Conservation (phyloP, 2,797 vertebrate species). For the Toxotes lorentzi region DNA sequence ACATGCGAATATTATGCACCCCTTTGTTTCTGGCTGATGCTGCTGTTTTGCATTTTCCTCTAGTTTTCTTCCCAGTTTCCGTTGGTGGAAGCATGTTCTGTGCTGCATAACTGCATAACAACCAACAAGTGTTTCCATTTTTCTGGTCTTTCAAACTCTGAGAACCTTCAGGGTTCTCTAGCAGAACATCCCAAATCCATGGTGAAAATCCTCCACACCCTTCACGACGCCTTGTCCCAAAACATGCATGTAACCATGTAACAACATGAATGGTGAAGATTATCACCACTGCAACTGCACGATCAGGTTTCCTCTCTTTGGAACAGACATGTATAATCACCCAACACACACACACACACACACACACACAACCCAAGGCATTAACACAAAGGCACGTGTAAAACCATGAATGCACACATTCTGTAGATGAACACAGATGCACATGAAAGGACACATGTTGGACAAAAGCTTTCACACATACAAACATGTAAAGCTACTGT, state of each 20-base stretch:
- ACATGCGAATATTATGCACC: too few species aligned
- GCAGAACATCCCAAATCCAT: background rate
- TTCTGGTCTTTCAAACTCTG: background rate
- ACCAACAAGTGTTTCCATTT: background rate
- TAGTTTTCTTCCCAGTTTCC: background rate
- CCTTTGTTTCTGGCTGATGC: background rate
- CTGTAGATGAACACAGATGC: background rate
- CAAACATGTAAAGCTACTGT: slow-evolving; percentile 3
- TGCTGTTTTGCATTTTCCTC: background rate
- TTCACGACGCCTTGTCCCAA: slow-evolving; percentile 4
- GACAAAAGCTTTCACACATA: background rate
- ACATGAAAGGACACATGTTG: background rate
- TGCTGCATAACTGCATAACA: background rate
- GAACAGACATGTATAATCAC: slow-evolving; percentile 19
- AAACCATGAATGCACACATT: background rate
- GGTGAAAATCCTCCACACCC: slow-evolving; percentile 22
- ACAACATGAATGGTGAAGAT: slow-evolving; percentile 46
- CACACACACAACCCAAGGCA: background rate
- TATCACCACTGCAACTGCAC: slow-evolving; percentile 25
- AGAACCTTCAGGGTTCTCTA: background rate
- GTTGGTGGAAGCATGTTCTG: too few species aligned
- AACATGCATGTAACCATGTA: slow-evolving; percentile 13
- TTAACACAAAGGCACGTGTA: background rate
- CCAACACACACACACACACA: background rate
- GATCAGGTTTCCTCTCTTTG: slow-evolving; percentile 55